These are phyloP conservation scores for Pelecanoides urinatrix DNA, from an alignment of 2,113 vertebrate genomes.

Conservation along the genomic window DNA sequence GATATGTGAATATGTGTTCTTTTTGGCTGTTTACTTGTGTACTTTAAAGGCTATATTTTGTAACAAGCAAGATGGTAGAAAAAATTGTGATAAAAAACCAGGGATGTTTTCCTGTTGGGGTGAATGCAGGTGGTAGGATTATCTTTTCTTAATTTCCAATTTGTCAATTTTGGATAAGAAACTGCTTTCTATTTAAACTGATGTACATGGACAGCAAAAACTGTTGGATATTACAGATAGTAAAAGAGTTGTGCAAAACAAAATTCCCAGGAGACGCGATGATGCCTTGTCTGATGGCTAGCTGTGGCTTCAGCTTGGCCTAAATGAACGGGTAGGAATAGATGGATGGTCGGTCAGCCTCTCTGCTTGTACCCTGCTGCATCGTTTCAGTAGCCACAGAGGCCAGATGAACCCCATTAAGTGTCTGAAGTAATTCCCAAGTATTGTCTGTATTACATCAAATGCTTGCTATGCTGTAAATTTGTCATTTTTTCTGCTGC, in stretches of 20 bases:
- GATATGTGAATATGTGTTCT: background rate
- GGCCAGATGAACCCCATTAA: background rate
- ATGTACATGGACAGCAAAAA: background rate
- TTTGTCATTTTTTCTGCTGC: background rate
- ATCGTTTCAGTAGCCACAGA: background rate
- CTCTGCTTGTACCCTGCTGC: background rate
- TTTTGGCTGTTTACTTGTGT: background rate
- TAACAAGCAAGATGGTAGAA: background rate
- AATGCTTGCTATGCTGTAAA: background rate
- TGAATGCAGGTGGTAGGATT: background rate
- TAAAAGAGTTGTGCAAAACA: background rate
- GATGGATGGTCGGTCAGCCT: fast-evolving
- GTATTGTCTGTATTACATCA: background rate
- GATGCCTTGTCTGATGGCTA: background rate
- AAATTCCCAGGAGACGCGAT: background rate
- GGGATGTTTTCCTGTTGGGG: background rate
- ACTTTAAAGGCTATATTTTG: background rate
- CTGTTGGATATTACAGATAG: too few relatives aligned
- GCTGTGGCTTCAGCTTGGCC: background rate
- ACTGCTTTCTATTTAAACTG: background rate
- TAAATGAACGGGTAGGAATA: background rate
- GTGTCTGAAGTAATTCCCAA: background rate
- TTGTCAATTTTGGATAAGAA: background rate
- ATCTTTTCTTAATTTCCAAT: background rate
- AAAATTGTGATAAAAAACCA: background rate